Percentiles rank a stretch among this genome's conserved stretches.
phyloP scores from a whole-genome alignment of 2,113 vertebrate genomes.

The Ctenomys sociabilis region DNA sequence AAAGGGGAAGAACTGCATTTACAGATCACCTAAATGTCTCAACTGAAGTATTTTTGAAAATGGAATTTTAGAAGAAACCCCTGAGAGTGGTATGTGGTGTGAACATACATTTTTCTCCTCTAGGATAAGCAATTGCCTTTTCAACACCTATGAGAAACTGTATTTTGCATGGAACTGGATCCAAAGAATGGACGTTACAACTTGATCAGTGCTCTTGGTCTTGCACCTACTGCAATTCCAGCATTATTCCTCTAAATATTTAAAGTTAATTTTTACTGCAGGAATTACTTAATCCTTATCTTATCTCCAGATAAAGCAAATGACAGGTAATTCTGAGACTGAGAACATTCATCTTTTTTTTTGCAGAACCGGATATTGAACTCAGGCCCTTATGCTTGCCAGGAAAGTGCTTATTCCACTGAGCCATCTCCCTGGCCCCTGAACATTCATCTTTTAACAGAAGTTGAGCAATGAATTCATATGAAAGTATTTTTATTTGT shows the following conservation, averaged over 20 bases:
- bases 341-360: neutral
- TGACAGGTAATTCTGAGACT: neutral
- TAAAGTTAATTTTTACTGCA: conserved; percentile 43
- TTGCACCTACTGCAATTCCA: neutral
- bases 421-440: too few relatives aligned
- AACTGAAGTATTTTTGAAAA: neutral
- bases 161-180: neutral
- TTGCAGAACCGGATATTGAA: too few relatives aligned
- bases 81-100: neutral
- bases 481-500: neutral
- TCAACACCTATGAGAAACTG: neutral
- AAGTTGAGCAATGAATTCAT: neutral
- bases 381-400: too few relatives aligned
- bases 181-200: neutral
- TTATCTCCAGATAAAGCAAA: neutral
- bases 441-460: neutral
- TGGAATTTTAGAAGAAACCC: neutral
- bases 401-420: too few relatives aligned
- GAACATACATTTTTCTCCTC: neutral
- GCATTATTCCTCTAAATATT: conserved; percentile 21
- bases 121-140: neutral
- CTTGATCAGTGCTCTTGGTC: neutral
- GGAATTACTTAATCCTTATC: neutral
- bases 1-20: neutral
- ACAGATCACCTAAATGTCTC: neutral